A percentile compares a stretch with the other conserved stretches of the same genome.
Evolutionary conservation across 2,888 invertebrate species (phyloP).

Genomic region (Phalera bucephala): DNA sequence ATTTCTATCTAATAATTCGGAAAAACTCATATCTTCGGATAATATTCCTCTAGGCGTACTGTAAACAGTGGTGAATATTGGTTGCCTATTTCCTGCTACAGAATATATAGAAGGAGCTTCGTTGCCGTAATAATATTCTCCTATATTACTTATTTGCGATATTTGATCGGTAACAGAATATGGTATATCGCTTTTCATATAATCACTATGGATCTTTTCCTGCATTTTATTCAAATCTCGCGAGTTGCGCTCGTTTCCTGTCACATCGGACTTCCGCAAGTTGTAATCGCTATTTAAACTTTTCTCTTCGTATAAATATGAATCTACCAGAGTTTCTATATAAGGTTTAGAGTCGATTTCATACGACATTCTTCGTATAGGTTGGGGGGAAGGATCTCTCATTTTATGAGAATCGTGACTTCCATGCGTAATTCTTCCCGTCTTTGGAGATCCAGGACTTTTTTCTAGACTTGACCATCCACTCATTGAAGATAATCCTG

Average conservation of each 20-base stretch:
- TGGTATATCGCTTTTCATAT: constrained; percentile 53
- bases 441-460: constrained; percentile 91
- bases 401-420: constrained; percentile 70
- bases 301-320: constrained; percentile 63
- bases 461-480: constrained; percentile 94
- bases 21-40: constrained; percentile 85
- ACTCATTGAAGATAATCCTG: constrained; percentile 93
- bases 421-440: constrained; percentile 62
- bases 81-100: constrained; percentile 88
- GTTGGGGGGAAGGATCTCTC: constrained; percentile 66
- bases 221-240: constrained; percentile 60
- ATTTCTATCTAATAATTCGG: constrained; percentile 86
- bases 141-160: constrained; percentile 58
- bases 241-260: constrained; percentile 53
- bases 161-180: constrained; percentile 52
- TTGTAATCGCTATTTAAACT: constrained; percentile 59
- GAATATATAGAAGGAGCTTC: constrained; percentile 88
- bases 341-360: constrained; percentile 74
- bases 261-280: constrained; percentile 48
- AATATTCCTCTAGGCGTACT: constrained; percentile 86
- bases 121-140: constrained; percentile 71
- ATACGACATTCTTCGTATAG: constrained; percentile 62
- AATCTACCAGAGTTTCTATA: constrained; percentile 83
- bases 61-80: constrained; percentile 89
- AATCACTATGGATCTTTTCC: constrained; percentile 54